Evolutionary conservation across 1,140 invertebrate species (phyloP), one percentile per base, ranked within the genome.

Genomic region (Melanaphis sacchari): DNA sequence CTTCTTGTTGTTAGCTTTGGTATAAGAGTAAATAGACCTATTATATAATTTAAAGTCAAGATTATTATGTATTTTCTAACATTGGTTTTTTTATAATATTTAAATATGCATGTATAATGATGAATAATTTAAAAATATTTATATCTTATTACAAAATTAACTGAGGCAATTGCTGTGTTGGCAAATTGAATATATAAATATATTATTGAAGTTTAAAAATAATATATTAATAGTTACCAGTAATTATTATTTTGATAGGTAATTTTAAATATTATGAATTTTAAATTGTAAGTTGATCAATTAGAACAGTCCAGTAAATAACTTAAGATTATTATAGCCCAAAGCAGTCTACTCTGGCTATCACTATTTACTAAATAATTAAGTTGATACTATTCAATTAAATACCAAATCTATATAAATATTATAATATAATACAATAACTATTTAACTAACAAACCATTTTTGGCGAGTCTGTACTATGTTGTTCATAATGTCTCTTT

Each of bases 401-500:
- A 54, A 54, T 54, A 54, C 7, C 24, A 54, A 54, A 8, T 26
- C 24, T 21, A 54, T 26, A 66, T 31, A 31, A 54, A 41, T n/a
- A n/a, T 22, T 43, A 66, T 26, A 18, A 41, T 76, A 76, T 26
- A 21, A 91, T 31, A 43, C 31, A 76, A 91, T 52, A 89, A 89
- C n/a, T 49, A 52, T 87, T 52, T 41, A 54, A 90, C 54, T n/a
- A 40, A 90, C 89, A 31, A 41, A 93, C 93, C 84, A 76, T 38
- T 88, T 93, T 93, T 89, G 84, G 54, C 0, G 40, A 93, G 31
- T 81, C 85, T 36, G 40, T 89, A 36, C 8, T 93, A 46, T 46
- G 31, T 59, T 88, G 52, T 26, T 89, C 52, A 93, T 89, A 49
- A 26, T 93, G 85, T 46, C 52, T 89, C 52, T 84, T 93, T 89